Percentiles rank a stretch among this genome's conserved stretches.
Evolutionary conservation across 2,888 invertebrate genomes (phyloP).

Genomic region (Colostygia pectinataria): DNA sequence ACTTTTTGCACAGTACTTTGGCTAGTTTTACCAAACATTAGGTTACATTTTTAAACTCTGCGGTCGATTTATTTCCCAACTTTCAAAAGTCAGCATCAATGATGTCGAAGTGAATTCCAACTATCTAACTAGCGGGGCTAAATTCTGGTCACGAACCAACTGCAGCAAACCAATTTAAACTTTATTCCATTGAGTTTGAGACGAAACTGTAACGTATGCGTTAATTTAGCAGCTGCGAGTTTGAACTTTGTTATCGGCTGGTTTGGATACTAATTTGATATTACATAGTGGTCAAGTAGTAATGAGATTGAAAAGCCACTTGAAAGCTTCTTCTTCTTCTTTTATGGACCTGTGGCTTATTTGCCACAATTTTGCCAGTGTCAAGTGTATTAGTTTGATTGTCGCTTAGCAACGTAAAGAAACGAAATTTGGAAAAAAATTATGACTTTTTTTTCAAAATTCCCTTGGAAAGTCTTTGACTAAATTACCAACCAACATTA

Average conservation of each 20-base stretch:
- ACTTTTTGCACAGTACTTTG: no score
- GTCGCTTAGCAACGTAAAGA: no score
- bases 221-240: constrained; percentile 5
- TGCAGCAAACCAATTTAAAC: constrained; percentile 25
- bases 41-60: constrained; percentile 13
- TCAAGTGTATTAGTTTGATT: no score
- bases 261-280: constrained; percentile 5
- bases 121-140: constrained; percentile 12
- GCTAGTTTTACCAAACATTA: no score
- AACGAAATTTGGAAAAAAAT: no score
- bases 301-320: no score
- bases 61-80: constrained; percentile 22
- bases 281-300: neutral
- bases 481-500: no score
- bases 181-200: constrained; percentile 19
- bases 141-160: constrained; percentile 19
- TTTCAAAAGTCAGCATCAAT: constrained; percentile 12
- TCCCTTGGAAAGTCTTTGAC: no score
- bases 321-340: no score
- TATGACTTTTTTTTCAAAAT: no score
- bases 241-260: constrained; percentile 8
- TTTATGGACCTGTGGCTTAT: no score
- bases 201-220: constrained; percentile 5
- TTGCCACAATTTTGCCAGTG: no score
- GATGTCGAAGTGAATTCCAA: constrained; percentile 18